These are phyloP conservation scores for Tragelaphus oryx DNA, from an alignment of 2,797 vertebrate genomes.

Conservation along the genomic window DNA sequence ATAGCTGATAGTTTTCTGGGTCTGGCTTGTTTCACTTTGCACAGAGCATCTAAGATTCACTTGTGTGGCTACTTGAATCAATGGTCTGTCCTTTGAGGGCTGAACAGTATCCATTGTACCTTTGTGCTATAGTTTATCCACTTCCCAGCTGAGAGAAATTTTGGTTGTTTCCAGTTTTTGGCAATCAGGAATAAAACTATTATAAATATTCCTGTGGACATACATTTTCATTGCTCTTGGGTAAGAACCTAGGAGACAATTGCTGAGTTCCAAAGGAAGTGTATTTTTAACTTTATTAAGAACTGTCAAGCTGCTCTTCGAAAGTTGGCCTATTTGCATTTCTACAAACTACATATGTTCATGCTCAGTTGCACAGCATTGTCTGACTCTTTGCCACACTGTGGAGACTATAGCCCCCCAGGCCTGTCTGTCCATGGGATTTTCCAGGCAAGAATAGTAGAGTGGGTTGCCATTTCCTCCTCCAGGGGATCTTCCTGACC, in stretches of 20 bases:
- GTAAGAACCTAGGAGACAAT: neutral
- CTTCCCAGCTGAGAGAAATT: neutral
- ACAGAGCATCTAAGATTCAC: rapidly evolving
- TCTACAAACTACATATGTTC: rapidly evolving
- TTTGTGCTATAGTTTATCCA: neutral
- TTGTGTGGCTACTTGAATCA: rapidly evolving
- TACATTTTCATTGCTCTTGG: neutral
- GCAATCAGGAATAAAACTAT: neutral
- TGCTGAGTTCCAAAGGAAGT: neutral
- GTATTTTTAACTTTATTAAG: neutral
- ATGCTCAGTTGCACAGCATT: neutral
- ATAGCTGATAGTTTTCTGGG: rapidly evolving
- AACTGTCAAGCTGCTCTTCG: no score
- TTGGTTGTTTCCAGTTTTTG: neutral
- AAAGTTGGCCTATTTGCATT: neutral
- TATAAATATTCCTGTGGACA: neutral
- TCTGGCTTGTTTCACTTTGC: neutral
- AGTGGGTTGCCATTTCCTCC: neutral
- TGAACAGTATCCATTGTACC: neutral
- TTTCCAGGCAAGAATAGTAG: neutral
- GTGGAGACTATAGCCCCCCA: neutral
- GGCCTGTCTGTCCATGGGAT: neutral
- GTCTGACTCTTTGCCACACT: neutral
- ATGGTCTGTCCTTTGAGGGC: rapidly evolving
- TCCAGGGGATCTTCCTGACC: neutral